Evolutionary conservation across 1,140 invertebrate genomes (phyloP).

Genomic region (Matsumurasca onukii): DNA sequence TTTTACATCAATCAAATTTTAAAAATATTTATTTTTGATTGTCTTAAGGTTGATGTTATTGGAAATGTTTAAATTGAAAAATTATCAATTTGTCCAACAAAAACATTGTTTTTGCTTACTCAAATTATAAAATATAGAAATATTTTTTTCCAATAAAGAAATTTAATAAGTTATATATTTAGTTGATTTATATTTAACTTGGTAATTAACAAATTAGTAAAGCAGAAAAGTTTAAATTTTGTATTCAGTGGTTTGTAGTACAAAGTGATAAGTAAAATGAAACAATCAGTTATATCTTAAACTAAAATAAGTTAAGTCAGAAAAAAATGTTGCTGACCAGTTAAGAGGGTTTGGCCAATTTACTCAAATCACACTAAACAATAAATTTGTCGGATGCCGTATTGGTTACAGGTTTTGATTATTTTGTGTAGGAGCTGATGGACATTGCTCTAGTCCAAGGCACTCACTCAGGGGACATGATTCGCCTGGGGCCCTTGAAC

Average conservation of each 20-base stretch:
- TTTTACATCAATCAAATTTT: neutral
- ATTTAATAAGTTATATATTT: neutral
- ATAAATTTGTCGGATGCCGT: neutral
- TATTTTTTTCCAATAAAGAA: neutral
- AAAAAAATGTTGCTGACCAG: neutral
- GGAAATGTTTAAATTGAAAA: neutral
- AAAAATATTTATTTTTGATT: neutral
- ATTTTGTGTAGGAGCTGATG: constrained; percentile 32
- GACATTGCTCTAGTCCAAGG: constrained; percentile 33
- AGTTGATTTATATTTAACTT: too few relatives aligned
- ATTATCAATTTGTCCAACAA: neutral
- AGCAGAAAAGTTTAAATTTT: too few relatives aligned
- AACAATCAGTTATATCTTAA: neutral
- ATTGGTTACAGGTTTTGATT: neutral
- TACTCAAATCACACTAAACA: neutral
- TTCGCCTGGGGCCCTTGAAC: constrained; percentile 37
- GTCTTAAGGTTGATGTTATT: neutral
- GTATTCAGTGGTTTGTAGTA: too few relatives aligned
- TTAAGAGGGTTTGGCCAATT: neutral
- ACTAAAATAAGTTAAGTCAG: neutral
- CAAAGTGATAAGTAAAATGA: neutral
- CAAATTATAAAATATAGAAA: neutral
- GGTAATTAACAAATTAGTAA: too few relatives aligned
- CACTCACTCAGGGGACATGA: constrained; percentile 38
- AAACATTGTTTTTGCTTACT: neutral